phyloP scores from a whole-genome alignment of 2,797 vertebrate genomes.

The Microctenopoma steveboyesi region DNA sequence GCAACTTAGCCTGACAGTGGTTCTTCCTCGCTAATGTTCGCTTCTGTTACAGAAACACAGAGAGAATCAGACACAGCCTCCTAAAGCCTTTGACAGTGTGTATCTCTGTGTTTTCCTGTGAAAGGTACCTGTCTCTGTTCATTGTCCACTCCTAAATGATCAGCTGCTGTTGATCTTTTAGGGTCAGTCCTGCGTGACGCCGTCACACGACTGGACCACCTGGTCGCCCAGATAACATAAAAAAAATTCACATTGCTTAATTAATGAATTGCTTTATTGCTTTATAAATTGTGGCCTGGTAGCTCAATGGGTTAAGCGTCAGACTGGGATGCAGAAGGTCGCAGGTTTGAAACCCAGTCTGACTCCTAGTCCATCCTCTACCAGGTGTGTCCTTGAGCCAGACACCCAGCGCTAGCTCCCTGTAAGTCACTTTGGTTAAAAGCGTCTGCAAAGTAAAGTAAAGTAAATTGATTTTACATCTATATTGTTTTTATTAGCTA shows the following conservation, averaged over 20 bases:
- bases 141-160: conserved; percentile 88
- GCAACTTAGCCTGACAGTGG: conserved; percentile 91
- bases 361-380: no score
- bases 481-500: background rate
- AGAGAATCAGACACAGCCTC: background rate
- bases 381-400: no score
- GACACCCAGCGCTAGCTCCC: no score
- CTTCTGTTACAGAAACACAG: conserved; percentile 87
- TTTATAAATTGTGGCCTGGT: background rate
- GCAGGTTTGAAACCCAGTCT: no score
- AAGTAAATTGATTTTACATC: background rate
- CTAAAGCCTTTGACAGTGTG: background rate
- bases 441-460: no score
- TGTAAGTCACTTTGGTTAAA: no score
- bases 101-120: background rate
- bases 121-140: conserved; percentile 88
- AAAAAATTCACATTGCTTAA: background rate
- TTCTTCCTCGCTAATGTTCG: conserved; percentile 88
- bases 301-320: no score
- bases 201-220: conserved; percentile 90
- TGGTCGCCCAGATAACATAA: conserved; percentile 69
- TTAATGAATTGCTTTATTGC: no score
- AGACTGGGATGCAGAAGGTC: no score
- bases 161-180: conserved; percentile 82
- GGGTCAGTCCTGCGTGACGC: conserved; percentile 87